Conservation (phyloP, 1,140 invertebrate genomes). For the Scaptomyza graminum region DNA sequence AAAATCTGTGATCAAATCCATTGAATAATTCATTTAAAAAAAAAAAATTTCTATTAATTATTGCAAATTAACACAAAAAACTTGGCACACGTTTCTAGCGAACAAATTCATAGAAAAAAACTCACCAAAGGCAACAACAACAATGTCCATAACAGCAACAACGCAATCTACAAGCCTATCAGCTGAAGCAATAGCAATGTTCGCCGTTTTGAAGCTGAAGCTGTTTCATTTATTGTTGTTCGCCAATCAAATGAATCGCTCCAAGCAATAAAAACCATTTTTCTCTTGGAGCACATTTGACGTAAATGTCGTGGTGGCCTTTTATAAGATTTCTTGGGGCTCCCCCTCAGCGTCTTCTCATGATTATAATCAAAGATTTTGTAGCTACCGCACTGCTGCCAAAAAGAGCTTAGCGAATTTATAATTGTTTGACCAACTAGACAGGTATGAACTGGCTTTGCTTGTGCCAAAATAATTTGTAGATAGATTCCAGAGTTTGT, state of each 20-base stretch:
- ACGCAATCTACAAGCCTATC: constrained; percentile 48
- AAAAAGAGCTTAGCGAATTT: constrained; percentile 55
- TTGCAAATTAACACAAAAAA: constrained; percentile 69
- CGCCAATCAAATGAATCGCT: constrained; percentile 54
- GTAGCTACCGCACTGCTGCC: constrained; percentile 35
- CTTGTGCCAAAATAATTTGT: constrained; percentile 73
- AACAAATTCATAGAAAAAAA: constrained; percentile 52
- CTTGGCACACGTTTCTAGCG: constrained; percentile 55
- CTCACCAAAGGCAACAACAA: constrained; percentile 46
- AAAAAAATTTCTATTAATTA: constrained; percentile 63
- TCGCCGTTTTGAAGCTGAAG: neutral
- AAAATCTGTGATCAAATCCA: constrained; percentile 24
- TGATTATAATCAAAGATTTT: constrained; percentile 52
- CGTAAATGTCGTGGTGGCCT: constrained; percentile 30
- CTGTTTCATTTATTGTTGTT: constrained; percentile 13
- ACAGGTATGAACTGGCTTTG: constrained; percentile 61
- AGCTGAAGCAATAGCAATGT: constrained; percentile 45
- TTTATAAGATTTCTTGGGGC: constrained; percentile 25
- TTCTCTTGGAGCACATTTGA: constrained; percentile 64
- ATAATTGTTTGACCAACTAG: constrained; percentile 60
- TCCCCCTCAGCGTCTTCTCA: neutral
- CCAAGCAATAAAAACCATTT: constrained; percentile 22
- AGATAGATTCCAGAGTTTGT: constrained; percentile 29
- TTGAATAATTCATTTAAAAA: constrained; percentile 53
- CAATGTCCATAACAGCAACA: constrained; percentile 49